phyloP scores from a whole-genome alignment of 1,140 invertebrate species.

The Pygmarrhopalites habei region DNA sequence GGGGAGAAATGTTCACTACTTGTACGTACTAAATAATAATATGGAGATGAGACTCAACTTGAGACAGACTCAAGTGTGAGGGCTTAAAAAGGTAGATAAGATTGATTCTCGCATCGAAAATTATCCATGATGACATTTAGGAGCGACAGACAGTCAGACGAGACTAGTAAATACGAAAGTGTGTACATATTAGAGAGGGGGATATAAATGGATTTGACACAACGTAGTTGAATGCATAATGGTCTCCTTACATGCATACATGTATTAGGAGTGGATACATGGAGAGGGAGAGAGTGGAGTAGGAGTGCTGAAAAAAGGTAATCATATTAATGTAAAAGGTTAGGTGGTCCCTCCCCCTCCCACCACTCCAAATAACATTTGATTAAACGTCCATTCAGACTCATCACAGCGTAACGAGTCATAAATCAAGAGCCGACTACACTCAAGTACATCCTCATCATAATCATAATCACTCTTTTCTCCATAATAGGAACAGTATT shows the following conservation, averaged over 20 bases:
- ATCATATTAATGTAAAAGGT: constrained; percentile 43
- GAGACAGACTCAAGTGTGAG: no score
- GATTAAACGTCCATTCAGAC: constrained; percentile 42
- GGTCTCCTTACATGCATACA: no score
- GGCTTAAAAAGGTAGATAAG: constrained; percentile 3
- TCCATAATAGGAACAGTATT: no score
- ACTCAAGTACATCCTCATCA: background rate
- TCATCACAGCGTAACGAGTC: constrained; percentile 34
- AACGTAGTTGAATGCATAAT: no score
- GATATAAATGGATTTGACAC: no score
- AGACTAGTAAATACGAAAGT: no score
- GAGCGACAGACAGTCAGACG: background rate
- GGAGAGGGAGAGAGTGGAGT: background rate
- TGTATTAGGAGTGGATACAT: no score
- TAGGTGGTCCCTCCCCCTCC: constrained; percentile 29
- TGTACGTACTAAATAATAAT: no score
- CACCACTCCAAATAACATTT: constrained; percentile 42
- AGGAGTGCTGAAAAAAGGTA: constrained; percentile 22
- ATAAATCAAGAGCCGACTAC: constrained; percentile 37
- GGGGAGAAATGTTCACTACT: no score
- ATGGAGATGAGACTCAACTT: no score
- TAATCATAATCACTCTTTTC: no score
- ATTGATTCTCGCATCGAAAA: constrained; percentile 23
- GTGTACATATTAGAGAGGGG: no score
- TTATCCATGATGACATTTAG: constrained; percentile 36